Evolutionary conservation across 2,113 vertebrate species (phyloP).

Genomic region (Maccullochella peelii): DNA sequence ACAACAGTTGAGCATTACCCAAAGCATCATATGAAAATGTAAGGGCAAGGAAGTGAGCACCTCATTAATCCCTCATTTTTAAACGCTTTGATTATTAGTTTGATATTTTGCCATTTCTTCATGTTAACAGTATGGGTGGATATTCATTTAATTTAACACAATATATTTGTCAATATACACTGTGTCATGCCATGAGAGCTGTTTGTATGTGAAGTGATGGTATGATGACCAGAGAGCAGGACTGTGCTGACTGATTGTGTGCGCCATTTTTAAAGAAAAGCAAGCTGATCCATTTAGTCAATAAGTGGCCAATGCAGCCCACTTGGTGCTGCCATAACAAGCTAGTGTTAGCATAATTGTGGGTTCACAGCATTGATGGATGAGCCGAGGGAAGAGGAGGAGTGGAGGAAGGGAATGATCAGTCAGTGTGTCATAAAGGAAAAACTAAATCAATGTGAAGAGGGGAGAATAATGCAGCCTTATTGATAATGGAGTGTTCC

Average conservation of each 20-base stretch:
- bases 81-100: not conserved
- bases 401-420: conserved; percentile 16
- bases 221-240: conserved; percentile 12
- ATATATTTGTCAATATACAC: too few relatives aligned
- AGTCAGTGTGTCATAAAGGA: conserved; percentile 39
- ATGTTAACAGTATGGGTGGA: not conserved
- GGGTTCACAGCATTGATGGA: conserved; percentile 54
- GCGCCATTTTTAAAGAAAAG: conserved; percentile 27
- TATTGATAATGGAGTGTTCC: conserved; percentile 19
- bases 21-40: not conserved
- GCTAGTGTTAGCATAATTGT: conserved; percentile 47
- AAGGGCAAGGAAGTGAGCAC: too few relatives aligned
- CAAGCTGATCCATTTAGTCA: conserved; percentile 58
- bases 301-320: conserved; percentile 47
- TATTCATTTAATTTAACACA: not conserved
- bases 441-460: conserved; percentile 50
- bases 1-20: not conserved
- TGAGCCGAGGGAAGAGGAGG: conserved; percentile 22
- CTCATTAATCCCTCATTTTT: not conserved
- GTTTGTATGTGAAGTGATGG: not conserved
- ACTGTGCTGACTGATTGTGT: conserved; percentile 15
- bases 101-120: not conserved
- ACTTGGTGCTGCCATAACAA: conserved; percentile 61
- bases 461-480: conserved; percentile 28
- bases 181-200: too few relatives aligned